Evolutionary conservation across 2,113 vertebrate genomes (phyloP), one percentile per base, ranked within the genome.

Genomic region (Dolichotis patagonum): DNA sequence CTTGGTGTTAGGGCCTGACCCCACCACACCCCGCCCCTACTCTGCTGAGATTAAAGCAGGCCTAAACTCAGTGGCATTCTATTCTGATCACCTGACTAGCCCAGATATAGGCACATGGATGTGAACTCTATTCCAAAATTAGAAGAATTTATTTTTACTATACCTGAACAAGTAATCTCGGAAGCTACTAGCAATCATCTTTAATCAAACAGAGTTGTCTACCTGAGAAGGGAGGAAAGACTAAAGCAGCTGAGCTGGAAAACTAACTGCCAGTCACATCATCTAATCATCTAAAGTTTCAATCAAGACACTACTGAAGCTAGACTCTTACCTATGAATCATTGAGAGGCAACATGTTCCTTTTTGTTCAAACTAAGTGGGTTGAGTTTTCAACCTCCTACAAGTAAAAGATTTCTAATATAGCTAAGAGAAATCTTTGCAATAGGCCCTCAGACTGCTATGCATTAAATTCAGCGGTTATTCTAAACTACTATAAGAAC

Each of bases 201-300:
- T 92, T 13, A 94, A 83, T 28, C 38, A 95, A 26, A 95, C 84
- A 30, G 26, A 86, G 17, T 26, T 89, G 24, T 89, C n/a, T 82
- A 87, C 32, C 32, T 17, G 19, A 88, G 78, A 93, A 85, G 28
- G 52, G 20, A 88, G 7, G 7, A 90, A 71, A 81, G 63, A 73
- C 13, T 58, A 71, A 89, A 75, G 20, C 65, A 85, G 69, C 35
- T 28, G 35, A 77, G 71, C 28, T 63, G 5, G 56, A 89, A 95
- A 94, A 60, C n/a, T 26, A 81, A 14, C 30, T 85, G 26, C 67
- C 22, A 94, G 73, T 85, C 24, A 77, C 28, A 96, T n/a, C 63
- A 92, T 38, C 16, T 94, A 32, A 96, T n/a, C 63, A 92, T 38
- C 16, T 94, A 32, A 88, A 78, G 5, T 75, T n/a, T 28, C 3